phyloP scores from a whole-genome alignment of 2,888 invertebrate species.

The Drosophila mettleri region DNA sequence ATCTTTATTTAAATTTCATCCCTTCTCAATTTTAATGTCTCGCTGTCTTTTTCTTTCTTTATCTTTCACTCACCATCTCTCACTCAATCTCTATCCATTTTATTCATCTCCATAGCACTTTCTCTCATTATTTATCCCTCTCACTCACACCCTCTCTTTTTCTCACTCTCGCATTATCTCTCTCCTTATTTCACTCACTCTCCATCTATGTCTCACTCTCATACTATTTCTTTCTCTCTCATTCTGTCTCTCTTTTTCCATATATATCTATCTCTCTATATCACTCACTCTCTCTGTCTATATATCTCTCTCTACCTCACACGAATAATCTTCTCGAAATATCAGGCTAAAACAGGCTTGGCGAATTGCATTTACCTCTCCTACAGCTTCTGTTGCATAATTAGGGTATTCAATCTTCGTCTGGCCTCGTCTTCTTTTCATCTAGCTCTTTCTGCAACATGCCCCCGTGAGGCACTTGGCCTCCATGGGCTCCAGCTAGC shows the following conservation, averaged over 20 bases:
- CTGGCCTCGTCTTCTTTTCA: neutral
- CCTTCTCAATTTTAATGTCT: too few relatives aligned
- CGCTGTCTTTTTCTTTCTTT: neutral
- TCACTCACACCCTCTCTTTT: neutral
- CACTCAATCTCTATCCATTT: too few relatives aligned
- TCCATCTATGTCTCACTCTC: neutral
- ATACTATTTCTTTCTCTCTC: neutral
- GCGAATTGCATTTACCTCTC: neutral
- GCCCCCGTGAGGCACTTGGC: slow-evolving; percentile 42
- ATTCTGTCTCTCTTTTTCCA: neutral
- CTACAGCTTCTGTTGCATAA: neutral
- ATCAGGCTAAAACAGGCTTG: too few relatives aligned
- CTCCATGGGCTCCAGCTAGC: slow-evolving; percentile 18
- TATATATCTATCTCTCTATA: neutral
- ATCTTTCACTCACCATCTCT: neutral
- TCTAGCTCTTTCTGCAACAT: neutral
- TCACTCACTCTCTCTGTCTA: neutral
- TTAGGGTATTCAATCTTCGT: neutral
- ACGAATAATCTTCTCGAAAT: too few relatives aligned
- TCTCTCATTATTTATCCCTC: neutral
- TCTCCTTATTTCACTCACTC: neutral
- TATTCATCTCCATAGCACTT: too few relatives aligned
- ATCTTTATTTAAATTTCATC: too few relatives aligned
- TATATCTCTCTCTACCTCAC: too few relatives aligned
- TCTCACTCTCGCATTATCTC: neutral